Base-by-base conservation (phyloP, 2,888 invertebrate species). In the Lycocerus yunnanus region DNA sequence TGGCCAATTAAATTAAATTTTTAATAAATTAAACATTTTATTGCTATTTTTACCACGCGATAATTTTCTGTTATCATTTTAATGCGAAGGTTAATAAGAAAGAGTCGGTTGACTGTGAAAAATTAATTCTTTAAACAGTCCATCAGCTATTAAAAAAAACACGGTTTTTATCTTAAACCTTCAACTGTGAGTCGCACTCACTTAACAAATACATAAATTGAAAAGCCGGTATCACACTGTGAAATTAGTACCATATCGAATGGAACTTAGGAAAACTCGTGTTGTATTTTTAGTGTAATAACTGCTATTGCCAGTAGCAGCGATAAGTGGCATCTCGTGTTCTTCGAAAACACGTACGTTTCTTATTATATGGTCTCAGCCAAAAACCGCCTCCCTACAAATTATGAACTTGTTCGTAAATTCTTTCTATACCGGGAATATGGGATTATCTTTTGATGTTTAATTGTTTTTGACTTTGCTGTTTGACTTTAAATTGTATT, bases 131-230 rank as follows among this genome's bases (percentile, higher is more conserved):
- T 75, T 76, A 73, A 71, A 77, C 75, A 75, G 72, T 65, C 79
- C 83, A 83, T 83, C 83, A 81, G 81, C 81, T 80, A 78, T 81
- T 82, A 83, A 84, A 84, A 82, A 83, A 84, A 84, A 85, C 84
- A 85, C 81, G 84, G 79, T 82, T 84, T 83, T 86, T 85, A 86
- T 86, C 85, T 86, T 82, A 84, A 85, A 84, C 84, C 84, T 82
- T 83, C 80, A 80, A 82, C 81, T 79, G 82, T 79, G 81, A 83
- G 84, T 85, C 85, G 82, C 75, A 80, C 81, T 82, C 83, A 83
- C 84, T 86, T 85, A 85, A 84, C 83, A 80, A 84, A 84, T 82
- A 82, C 82, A 85, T 86, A 85, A 85, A 85, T 82, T 80, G 76
- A 79, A 76, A 71, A 78, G 79, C 73, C 75, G 63, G 77, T 78